phyloP scores from a whole-genome alignment of 1,140 invertebrate genomes.

The Trigoniulus corallinus region DNA sequence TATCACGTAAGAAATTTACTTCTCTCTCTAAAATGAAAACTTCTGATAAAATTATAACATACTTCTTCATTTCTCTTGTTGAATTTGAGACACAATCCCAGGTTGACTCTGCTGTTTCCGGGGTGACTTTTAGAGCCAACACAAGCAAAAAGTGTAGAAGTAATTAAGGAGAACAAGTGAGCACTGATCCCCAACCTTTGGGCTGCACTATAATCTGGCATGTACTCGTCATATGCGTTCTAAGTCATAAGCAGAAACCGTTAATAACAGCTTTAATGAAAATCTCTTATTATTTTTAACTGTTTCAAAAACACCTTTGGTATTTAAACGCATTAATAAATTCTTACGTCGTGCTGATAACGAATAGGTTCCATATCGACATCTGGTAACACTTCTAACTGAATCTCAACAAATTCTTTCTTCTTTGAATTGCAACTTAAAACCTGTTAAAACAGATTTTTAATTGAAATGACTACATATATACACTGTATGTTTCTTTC shows the following conservation, averaged over 20 bases:
- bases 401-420: too few relatives aligned
- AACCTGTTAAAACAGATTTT: too few relatives aligned
- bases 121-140: slow-evolving; percentile 20
- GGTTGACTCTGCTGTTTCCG: slow-evolving; percentile 51
- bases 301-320: background rate
- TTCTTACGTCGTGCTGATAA: background rate
- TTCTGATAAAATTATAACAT: slow-evolving; percentile 9
- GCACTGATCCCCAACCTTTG: slow-evolving; percentile 41
- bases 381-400: background rate
- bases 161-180: slow-evolving; percentile 63
- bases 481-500: too few relatives aligned
- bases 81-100: slow-evolving; percentile 84
- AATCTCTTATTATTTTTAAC: background rate
- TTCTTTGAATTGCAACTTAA: too few relatives aligned
- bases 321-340: background rate
- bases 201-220: slow-evolving; percentile 23
- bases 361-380: background rate
- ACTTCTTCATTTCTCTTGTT: slow-evolving; percentile 57
- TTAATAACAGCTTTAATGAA: background rate
- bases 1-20: background rate
- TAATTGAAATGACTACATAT: too few relatives aligned
- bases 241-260: too few relatives aligned
- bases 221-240: too few relatives aligned
- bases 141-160: slow-evolving; percentile 45
- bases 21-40: background rate